These are phyloP conservation scores for Macroramphosus scolopax DNA, from an alignment of 2,797 vertebrate genomes.

Conservation along the genomic window DNA sequence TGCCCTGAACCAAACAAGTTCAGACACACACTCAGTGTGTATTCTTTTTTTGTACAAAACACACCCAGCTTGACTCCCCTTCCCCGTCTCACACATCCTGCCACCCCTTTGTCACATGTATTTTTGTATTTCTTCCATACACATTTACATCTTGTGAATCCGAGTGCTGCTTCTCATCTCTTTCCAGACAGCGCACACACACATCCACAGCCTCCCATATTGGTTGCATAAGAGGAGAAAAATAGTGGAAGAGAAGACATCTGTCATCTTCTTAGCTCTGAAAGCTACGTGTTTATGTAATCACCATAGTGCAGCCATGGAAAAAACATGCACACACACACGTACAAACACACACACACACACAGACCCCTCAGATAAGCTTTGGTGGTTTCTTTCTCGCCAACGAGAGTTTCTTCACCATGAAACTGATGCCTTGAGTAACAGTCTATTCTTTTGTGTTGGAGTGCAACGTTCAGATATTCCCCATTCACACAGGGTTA, in stretches of 20 bases:
- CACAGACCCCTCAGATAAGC: slow-evolving; percentile 5
- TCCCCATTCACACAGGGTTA: not conserved
- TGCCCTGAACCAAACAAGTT: not conserved
- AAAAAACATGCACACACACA: slow-evolving; percentile 2
- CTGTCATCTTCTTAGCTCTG: slow-evolving; percentile 64
- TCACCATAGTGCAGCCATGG: slow-evolving; percentile 45
- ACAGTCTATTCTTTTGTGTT: no score
- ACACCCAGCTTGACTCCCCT: slow-evolving; percentile 10
- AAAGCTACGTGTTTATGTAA: slow-evolving; percentile 71
- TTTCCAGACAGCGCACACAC: slow-evolving; percentile 11
- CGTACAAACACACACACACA: slow-evolving; percentile 4
- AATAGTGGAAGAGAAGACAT: slow-evolving; percentile 68
- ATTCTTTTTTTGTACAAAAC: not conserved
- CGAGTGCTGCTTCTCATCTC: slow-evolving; percentile 25
- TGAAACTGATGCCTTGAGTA: no score
- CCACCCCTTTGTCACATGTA: slow-evolving; percentile 21
- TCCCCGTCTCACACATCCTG: slow-evolving; percentile 14
- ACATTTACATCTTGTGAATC: no score
- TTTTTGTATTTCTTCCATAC: no score
- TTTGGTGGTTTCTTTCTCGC: slow-evolving; percentile 22
- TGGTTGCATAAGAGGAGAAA: slow-evolving; percentile 71
- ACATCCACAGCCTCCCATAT: slow-evolving; percentile 1
- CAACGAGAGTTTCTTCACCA: slow-evolving; percentile 9
- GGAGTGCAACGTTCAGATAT: not conserved
- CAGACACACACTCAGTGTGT: not conserved